These are phyloP conservation scores for Neofelis nebulosa DNA, from an alignment of 2,113 vertebrate species.

Conservation along the genomic window DNA sequence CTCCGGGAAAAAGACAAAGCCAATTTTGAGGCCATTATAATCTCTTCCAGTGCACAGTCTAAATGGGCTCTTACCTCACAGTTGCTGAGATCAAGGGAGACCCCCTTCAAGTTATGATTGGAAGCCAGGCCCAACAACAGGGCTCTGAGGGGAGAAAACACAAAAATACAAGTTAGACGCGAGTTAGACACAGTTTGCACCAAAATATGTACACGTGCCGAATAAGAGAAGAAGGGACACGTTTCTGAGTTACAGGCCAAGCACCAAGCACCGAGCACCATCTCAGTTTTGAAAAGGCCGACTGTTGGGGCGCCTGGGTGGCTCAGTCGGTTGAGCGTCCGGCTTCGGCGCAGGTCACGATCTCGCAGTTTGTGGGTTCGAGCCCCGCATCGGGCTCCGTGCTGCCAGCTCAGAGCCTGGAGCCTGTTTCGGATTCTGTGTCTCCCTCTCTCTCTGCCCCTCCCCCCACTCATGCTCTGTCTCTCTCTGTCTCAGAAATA, in stretches of 20 bases:
- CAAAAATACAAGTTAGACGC: neutral
- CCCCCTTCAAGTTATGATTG: conserved; percentile 94
- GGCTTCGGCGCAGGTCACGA: too few relatives aligned
- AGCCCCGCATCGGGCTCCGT: too few relatives aligned
- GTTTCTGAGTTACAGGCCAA: neutral
- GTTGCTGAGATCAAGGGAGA: conserved; percentile 96
- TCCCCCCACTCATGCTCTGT: too few relatives aligned
- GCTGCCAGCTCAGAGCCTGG: too few relatives aligned
- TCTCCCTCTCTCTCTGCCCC: too few relatives aligned
- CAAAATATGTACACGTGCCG: neutral
- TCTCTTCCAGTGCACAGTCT: neutral
- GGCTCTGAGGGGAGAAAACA: conserved; percentile 87
- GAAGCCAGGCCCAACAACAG: conserved; percentile 96
- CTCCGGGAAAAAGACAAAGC: neutral
- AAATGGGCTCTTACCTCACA: conserved; percentile 92
- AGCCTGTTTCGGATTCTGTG: too few relatives aligned
- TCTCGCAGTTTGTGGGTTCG: rapidly evolving
- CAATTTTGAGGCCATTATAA: neutral
- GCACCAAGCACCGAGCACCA: neutral
- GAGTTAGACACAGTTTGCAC: neutral
- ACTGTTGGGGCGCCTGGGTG: neutral
- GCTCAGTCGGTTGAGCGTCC: too few relatives aligned
- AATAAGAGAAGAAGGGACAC: neutral
- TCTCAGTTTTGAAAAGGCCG: conserved; percentile 1
- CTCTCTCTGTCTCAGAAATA: too few relatives aligned